A percentile compares a stretch with the other conserved stretches of the same genome.
Evolutionary conservation across 1,140 invertebrate species (phyloP).

Genomic region (Ladona fulva): DNA sequence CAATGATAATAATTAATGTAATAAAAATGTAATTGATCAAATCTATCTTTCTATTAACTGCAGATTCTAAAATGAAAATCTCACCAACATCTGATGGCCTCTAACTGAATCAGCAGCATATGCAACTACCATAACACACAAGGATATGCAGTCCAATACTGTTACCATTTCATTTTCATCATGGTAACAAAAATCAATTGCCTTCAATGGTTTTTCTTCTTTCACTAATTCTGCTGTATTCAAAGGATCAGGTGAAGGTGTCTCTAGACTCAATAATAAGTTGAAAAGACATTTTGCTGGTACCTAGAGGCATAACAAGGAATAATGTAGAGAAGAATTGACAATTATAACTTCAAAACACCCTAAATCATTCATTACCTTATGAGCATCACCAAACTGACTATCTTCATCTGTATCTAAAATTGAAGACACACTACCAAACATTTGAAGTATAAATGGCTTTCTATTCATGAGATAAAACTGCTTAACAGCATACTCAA

Average conservation of each 20-base stretch:
- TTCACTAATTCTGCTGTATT: constrained; percentile 93
- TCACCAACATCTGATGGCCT: constrained; percentile 94
- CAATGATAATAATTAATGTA: too few relatives aligned
- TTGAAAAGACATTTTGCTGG: constrained; percentile 85
- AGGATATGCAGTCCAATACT: constrained; percentile 85
- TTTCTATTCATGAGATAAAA: constrained; percentile 98
- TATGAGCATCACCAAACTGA: constrained; percentile 80
- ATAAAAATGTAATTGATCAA: too few relatives aligned
- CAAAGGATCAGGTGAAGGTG: constrained; percentile 84
- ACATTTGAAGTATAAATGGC: constrained; percentile 98
- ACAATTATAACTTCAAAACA: neutral
- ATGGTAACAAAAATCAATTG: constrained; percentile 94
- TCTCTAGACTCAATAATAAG: constrained; percentile 82
- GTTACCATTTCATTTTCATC: constrained; percentile 92
- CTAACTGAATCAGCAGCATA: constrained; percentile 92
- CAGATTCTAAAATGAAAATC: constrained; percentile 30
- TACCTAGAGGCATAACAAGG: constrained; percentile 48
- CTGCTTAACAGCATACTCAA: constrained; percentile 97
- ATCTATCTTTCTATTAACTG: too few relatives aligned
- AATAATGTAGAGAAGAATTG: neutral
- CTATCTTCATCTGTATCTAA: constrained; percentile 85
- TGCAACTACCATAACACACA: constrained; percentile 95
- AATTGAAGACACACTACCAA: constrained; percentile 93
- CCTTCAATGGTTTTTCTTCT: constrained; percentile 90
- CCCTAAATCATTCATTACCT: constrained; percentile 43